Evolutionary conservation across 2,888 invertebrate species (phyloP).

Genomic region (Pyrocoelia pectoralis): DNA sequence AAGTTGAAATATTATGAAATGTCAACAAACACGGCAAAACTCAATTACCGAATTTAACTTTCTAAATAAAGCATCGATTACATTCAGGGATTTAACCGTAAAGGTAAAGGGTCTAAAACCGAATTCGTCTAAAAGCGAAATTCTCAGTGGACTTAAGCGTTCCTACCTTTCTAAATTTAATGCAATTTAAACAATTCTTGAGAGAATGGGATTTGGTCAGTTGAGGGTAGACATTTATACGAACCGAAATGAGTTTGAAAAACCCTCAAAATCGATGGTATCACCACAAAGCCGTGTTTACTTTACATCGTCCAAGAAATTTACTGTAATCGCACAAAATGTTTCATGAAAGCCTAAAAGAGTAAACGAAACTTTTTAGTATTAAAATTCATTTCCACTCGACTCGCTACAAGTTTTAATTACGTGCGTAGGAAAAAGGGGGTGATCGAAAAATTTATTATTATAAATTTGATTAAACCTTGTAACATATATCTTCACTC

Average conservation of each 20-base stretch:
- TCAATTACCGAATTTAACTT: conserved; percentile 5
- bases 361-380: too few relatives aligned
- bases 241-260: conserved; percentile 23
- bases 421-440: not conserved
- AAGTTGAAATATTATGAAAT: not conserved
- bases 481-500: not conserved
- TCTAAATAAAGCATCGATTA: conserved; percentile 12
- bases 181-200: conserved; percentile 32
- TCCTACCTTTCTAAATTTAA: conserved; percentile 27
- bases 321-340: too few relatives aligned
- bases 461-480: conserved; percentile 8
- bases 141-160: conserved; percentile 9
- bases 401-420: not conserved
- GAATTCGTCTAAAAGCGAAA: conserved; percentile 20
- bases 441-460: conserved; percentile 1
- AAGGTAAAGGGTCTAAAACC: conserved; percentile 15
- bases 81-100: conserved; percentile 15
- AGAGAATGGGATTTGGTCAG: conserved; percentile 27
- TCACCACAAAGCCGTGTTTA: not conserved
- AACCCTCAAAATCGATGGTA: conserved; percentile 10
- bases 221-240: conserved; percentile 22
- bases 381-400: not conserved
- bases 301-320: not conserved
- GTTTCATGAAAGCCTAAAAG: too few relatives aligned
- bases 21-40: not conserved